phyloP scores from a whole-genome alignment of 2,113 vertebrate species.

The Ivindomyrus marchei region DNA sequence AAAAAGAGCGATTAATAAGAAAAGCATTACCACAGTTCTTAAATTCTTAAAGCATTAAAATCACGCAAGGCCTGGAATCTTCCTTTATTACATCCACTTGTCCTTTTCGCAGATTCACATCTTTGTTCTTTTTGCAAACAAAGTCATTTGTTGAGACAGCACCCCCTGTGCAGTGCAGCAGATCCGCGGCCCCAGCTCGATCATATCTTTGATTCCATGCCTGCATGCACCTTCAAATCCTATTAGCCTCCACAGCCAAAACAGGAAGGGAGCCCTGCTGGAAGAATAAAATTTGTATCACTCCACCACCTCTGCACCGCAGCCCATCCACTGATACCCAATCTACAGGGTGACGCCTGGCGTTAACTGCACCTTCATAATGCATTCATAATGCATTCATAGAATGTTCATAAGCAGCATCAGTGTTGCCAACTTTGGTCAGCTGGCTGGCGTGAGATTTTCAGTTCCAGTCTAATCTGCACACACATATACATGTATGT shows the following conservation, averaged over 20 bases:
- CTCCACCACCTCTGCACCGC: not conserved
- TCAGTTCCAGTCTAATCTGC: not conserved
- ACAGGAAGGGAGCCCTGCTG: not conserved
- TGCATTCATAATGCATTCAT: not conserved
- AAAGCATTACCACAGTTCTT: not conserved
- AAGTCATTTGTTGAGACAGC: not conserved
- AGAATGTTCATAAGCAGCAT: not conserved
- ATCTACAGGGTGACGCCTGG: not conserved
- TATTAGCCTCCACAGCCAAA: slow-evolving; percentile 10
- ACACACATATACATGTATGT: not conserved
- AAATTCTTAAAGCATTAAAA: not conserved
- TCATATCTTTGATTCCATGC: not conserved
- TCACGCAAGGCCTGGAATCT: not conserved
- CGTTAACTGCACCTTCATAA: not conserved
- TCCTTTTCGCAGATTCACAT: not conserved
- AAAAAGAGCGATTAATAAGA: not conserved
- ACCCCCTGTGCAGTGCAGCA: not conserved
- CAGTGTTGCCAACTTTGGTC: not conserved
- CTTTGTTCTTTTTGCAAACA: slow-evolving; percentile 3
- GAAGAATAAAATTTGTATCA: not conserved
- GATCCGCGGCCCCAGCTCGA: not conserved
- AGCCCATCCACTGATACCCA: not conserved
- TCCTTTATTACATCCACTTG: not conserved
- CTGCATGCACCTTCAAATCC: slow-evolving; percentile 4
- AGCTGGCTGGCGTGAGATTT: not conserved